phyloP scores from a whole-genome alignment of 2,797 vertebrate species.

The Characodon lateralis region DNA sequence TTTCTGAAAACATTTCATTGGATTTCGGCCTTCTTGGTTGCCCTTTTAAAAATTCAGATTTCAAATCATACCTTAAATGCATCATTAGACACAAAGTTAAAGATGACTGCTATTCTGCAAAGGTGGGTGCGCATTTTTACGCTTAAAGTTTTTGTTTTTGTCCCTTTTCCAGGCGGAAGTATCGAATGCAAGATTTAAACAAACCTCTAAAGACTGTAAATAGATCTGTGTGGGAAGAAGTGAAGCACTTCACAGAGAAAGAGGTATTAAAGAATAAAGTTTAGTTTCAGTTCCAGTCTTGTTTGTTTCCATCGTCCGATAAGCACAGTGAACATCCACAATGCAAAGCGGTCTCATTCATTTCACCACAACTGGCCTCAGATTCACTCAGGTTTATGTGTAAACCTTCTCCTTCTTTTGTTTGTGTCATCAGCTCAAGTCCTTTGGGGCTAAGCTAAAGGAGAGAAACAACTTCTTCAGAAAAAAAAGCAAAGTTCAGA shows the following conservation, averaged over 20 bases:
- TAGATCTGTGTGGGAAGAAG: slow-evolving; percentile 69
- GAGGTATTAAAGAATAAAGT: slow-evolving; percentile 62
- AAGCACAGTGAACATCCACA: background rate
- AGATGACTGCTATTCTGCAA: background rate
- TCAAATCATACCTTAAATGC: background rate
- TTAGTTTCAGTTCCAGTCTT: background rate
- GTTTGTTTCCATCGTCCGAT: background rate
- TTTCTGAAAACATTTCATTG: background rate
- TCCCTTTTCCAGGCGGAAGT: slow-evolving; percentile 69
- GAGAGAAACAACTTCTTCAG: slow-evolving; percentile 74
- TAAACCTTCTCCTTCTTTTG: background rate
- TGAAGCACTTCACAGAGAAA: slow-evolving; percentile 65
- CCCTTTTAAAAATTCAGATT: background rate
- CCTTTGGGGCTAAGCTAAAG: slow-evolving; percentile 77
- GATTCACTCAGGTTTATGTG: background rate
- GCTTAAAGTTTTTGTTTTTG: slow-evolving; percentile 9
- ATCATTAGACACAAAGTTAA: background rate
- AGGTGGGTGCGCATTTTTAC: background rate
- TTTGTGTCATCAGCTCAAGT: slow-evolving; percentile 65
- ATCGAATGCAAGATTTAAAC: slow-evolving; percentile 69
- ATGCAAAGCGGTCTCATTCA: background rate
- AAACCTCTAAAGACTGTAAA: slow-evolving; percentile 75
- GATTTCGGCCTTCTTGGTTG: background rate
- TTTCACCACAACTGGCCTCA: too few relatives aligned
- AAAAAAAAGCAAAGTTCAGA: slow-evolving; percentile 75